Base-by-base conservation (phyloP, 2,888 invertebrate genomes). In the Eudasyphora cyanicolor region DNA sequence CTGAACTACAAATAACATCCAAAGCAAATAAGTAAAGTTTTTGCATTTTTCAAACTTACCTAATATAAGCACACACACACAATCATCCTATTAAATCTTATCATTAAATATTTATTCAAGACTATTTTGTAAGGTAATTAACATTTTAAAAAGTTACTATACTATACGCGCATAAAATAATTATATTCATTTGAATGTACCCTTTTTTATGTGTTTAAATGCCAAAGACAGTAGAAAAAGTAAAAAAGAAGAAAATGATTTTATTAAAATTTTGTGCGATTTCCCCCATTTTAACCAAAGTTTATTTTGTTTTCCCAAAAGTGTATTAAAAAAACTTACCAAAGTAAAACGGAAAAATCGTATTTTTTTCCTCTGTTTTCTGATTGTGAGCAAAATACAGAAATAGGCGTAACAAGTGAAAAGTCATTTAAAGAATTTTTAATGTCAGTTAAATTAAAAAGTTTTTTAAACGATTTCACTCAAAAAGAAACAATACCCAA, bases 371-470 rank as follows among this genome's bases (percentile, higher is more conserved):
- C 17, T 32, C 17, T 62, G 14, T 10, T 27, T 24, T 19, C 32
- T 60, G 45, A 79, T 79, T 79, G 79, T 67, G 54, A 29, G 69
- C 62, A 21, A 57, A 29, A 62, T 69, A 74, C 76, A 74, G 69
- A 79, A 83, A 76, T 73, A 74, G 74, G 82, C 76, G 79, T 74
- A 73, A 79, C 49, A 76, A 67, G 79, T 76, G 24, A 83, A 83
- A 83, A 83, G 73, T 79, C 42, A 74, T 79, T 83, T 74, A 29
- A 74, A 77, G 69, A 77, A 74, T 76, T 75, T 77, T 82, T 71
- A 78, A 76, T 79, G 73, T 45, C 62, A 76, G 76, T 74, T 69
- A 62, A 76, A 83, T 83, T 77, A 79, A 79, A 77, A 79, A 80
- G 69, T 76, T 82, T 71, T 57, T 71, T 38, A 42, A 71, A 79